Evolutionary conservation across 2,797 vertebrate species (phyloP).

Genomic region (Scolopax bukidnonensis): DNA sequence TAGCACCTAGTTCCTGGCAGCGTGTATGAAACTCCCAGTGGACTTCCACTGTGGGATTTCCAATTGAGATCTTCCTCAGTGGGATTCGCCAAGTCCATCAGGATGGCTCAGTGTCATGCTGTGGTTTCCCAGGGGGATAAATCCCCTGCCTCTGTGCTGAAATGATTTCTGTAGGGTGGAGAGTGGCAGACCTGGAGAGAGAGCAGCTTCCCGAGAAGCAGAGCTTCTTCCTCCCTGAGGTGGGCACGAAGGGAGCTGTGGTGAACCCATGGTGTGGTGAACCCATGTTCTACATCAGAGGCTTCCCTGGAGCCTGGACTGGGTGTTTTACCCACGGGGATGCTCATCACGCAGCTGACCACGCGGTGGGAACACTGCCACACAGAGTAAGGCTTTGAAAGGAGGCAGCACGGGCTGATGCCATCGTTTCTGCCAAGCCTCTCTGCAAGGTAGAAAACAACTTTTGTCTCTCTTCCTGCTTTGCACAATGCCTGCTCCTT

Average conservation of each 20-base stretch:
- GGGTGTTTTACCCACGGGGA: not conserved
- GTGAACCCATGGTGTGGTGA: not conserved
- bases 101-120: not conserved
- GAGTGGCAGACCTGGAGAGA: not conserved
- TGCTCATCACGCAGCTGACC: accelerated
- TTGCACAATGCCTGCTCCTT: not conserved
- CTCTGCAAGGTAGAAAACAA: not conserved
- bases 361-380: not conserved
- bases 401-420: not conserved
- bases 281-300: not conserved
- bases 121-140: not conserved
- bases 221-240: not conserved
- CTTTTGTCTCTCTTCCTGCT: not conserved
- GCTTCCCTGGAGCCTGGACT: not conserved
- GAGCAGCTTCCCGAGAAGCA: not conserved
- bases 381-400: not conserved
- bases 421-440: not conserved
- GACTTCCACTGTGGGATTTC: not conserved
- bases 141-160: not conserved
- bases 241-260: accelerated
- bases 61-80: not conserved
- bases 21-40: not conserved
- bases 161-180: not conserved
- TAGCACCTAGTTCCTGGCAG: not conserved
- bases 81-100: not conserved